Base-by-base conservation (phyloP, 2,113 vertebrate species). In the Phylloscopus whistleri region DNA sequence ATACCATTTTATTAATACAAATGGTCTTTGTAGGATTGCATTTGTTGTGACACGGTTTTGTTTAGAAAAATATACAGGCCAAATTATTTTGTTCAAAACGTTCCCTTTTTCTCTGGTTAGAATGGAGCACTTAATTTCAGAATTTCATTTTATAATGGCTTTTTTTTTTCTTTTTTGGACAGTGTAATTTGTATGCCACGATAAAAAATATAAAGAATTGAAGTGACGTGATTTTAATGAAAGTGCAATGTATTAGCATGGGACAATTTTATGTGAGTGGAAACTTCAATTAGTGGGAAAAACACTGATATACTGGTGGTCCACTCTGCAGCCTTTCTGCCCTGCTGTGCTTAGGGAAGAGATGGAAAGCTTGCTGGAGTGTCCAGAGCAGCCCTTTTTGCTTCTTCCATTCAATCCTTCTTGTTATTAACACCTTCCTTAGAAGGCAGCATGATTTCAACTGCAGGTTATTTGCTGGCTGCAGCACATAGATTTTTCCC, bases 1-100 rank as follows among this genome's bases (percentile, higher is more conserved):
- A 85, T 80, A 83, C 74, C 67, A 43, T 87, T 96, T 95, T 95
- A 95, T 95, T 95, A 95, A 95, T 91, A 96, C 62, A 85, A 95
- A 95, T 79, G 53, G 31, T 82, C 78, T 91, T 93, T 93, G 62
- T 91, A 85, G 93, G 63, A 83, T 85, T 73, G 63, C 59, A 89
- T 62, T 80, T 20, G 48, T 91, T 94, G 82, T 87, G 63, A 80
- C 48, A 78, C 55, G 62, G 63, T 79, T 91, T 91, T 87, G 59
- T 87, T 94, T 87, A 89, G 70, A 89, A 91, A 94, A 95, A 87
- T 85, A 95, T 85, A 90, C 70, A 41, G 74, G 84, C 63, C 79
- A 88, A 93, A 96, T 96, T 85, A 90, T 77, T 91, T 76, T 90
- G 66, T 79, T 93, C 6, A 8, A 87, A 92, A 73, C 0, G 1